Evolutionary conservation across 2,113 vertebrate genomes (phyloP).

Genomic region (Thomomys bottae): DNA sequence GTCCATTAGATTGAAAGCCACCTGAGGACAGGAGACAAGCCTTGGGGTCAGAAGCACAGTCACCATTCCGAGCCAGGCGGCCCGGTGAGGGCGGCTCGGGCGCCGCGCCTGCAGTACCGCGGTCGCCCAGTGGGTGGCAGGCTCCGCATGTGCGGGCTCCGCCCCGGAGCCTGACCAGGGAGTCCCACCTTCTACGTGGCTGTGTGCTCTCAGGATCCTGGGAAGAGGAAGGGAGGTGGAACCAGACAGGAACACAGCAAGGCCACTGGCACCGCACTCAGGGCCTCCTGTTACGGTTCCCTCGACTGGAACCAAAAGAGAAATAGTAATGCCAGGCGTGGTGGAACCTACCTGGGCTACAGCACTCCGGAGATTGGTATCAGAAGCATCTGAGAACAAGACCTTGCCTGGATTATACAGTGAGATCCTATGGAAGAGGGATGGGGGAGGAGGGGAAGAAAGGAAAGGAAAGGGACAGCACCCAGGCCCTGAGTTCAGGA

Average conservation of each 20-base stretch:
- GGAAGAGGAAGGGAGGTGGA: slow-evolving; percentile 22
- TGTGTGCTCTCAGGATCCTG: slow-evolving; percentile 24
- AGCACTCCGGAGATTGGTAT: neutral
- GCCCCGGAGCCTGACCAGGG: neutral
- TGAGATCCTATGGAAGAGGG: neutral
- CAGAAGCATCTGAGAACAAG: neutral
- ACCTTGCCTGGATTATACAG: neutral
- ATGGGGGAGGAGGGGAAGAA: neutral
- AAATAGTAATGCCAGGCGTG: neutral
- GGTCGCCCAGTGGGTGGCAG: slow-evolving; percentile 83
- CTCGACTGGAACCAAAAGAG: neutral
- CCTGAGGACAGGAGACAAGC: neutral
- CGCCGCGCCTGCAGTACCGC: slow-evolving; percentile 71
- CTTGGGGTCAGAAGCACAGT: neutral
- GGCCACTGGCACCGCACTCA: neutral
- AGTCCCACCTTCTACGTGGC: slow-evolving; percentile 63
- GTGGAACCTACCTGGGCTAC: neutral
- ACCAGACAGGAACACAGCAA: neutral
- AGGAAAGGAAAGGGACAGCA: neutral
- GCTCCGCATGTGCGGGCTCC: slow-evolving; percentile 70
- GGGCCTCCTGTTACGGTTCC: neutral
- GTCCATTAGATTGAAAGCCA: neutral
- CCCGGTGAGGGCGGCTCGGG: neutral
- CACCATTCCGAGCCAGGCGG: rapidly evolving
- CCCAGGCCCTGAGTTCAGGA: too few species aligned